Base-by-base conservation (phyloP, 2,888 invertebrate genomes). In the Rhaphigaster nebulosa region DNA sequence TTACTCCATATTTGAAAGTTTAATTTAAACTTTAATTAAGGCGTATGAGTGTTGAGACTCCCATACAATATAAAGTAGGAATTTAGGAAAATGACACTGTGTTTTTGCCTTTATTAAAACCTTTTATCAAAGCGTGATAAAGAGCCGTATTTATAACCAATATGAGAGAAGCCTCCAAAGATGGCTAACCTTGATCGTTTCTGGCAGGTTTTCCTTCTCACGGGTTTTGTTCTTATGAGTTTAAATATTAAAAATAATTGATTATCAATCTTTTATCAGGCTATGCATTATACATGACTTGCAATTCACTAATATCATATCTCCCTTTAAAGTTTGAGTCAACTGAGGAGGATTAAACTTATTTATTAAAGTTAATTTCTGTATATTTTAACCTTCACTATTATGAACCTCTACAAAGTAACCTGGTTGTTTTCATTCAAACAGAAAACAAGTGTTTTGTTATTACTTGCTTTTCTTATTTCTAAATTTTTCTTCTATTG, bases 91-190 rank as follows among this genome's bases (percentile, higher is more conserved):
- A 2, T 89, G 89, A 76, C 89, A 89, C 23, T 65, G n/a, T 23
- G 65, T 56, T n/a, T 70, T 70, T 23, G 29, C 26, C 50, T 50
- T 29, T 41, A n/a, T 89, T 89, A 34, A 29, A 60, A 88, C 23
- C 50, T 87, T 87, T 90, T 90, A 87, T 90, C 87, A 87, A 87
- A 90, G 90, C 87, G 45, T 90, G 87, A 90, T 87, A 87, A 90
- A 50, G 84, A 52, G 52, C 87, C 88, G 90, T 92, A 92, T 92
- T 92, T 92, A 92, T 92, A 92, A 92, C 92, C 92, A 92, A 91
- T 91, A 92, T 90, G 89, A 91, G 91, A 91, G 92, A 92, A 92
- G 92, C 92, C 92, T 92, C 92, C 92, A 91, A 90, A 91, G 92
- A 92, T 90, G 91, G 90, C 92, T 92, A 92, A 92, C 92, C 92